Base-by-base conservation (phyloP, 2,888 invertebrate genomes). In the Cabera pusaria region DNA sequence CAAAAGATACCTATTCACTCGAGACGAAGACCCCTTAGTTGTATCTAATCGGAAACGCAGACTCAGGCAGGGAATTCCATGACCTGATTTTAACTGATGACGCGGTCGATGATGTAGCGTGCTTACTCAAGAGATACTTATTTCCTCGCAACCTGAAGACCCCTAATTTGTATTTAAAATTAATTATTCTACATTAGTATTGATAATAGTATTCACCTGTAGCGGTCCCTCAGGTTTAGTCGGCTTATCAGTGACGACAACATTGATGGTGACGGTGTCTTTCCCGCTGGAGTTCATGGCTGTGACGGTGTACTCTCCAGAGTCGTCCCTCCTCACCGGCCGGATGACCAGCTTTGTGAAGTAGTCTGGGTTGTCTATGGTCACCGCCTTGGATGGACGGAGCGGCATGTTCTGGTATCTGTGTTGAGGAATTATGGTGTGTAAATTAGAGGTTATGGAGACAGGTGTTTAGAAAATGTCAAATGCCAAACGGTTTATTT, bases 251-350 rank as follows among this genome's bases (percentile, higher is more conserved):
- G 95, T 96, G 37, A 97, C 94, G 2, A 92, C 91, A 1, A 97
- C 96, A 51, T 93, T 94, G 47, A 97, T 92, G 1, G 94, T 93
- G 17, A 96, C 97, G 5, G 91, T 90, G 57, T 97, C 97, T 65
- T 93, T 95, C 55, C 97, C 97, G 23, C 96, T 96, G 34, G 93
- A 94, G 75, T 97, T 97, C 42, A 93, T 92, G 0, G 97, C 97
- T 0, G 93, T 93, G 21, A 97, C 94, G 8, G 93, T 93, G 75
- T 97, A 97, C 74, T 96, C 95, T 11, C 97, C 97, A 27, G 94
- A 94, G 78, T 97, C 96, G 43, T 92, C 94, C 1, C 97, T 91
- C 14, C 92, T 88, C 0, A 95, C 94, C 2, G 96, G 97, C 8
- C 97, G 62, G 49, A 97, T 92, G 6, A 93, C 93, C 41, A 97